A percentile compares a stretch with the other conserved stretches of the same genome.
These are phyloP conservation scores for Alosa sapidissima DNA, from an alignment of 2,797 vertebrate genomes.

Conservation along the genomic window DNA sequence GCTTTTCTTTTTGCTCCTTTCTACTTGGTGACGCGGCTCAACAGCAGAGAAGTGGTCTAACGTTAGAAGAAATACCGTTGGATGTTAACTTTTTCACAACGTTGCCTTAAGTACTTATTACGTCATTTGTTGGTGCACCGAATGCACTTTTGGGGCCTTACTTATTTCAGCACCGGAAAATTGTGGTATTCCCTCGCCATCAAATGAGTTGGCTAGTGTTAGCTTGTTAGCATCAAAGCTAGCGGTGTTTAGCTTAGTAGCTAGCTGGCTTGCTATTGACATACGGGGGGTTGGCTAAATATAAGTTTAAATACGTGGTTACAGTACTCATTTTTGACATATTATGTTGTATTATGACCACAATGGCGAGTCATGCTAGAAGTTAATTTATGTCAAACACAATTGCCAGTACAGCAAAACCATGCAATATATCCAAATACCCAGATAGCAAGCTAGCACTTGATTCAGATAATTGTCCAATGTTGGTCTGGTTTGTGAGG, in stretches of 20 bases:
- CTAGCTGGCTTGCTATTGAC: background rate
- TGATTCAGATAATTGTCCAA: conserved; percentile 51
- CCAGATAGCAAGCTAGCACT: conserved; percentile 61
- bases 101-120: conserved; percentile 22
- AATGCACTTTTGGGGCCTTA: conserved; percentile 31
- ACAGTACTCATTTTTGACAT: background rate
- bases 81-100: conserved; percentile 34
- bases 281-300: background rate
- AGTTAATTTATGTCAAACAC: conserved; percentile 37
- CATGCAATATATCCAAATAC: conserved; percentile 60
- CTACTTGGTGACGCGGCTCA: conserved; percentile 72
- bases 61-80: conserved; percentile 7
- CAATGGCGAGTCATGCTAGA: conserved; percentile 56
- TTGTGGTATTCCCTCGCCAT: conserved; percentile 34
- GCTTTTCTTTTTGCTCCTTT: conserved; percentile 43
- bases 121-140: conserved; percentile 24
- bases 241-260: conserved; percentile 22
- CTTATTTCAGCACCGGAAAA: background rate
- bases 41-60: conserved; percentile 28
- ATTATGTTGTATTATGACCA: background rate
- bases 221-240: background rate
- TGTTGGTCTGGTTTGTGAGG: conserved; percentile 59
- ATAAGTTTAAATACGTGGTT: conserved; percentile 9
- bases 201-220: conserved; percentile 50
- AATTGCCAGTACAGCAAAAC: conserved; percentile 41